Base-by-base conservation (phyloP, 2,797 vertebrate species). In the Muscicapa comitata region DNA sequence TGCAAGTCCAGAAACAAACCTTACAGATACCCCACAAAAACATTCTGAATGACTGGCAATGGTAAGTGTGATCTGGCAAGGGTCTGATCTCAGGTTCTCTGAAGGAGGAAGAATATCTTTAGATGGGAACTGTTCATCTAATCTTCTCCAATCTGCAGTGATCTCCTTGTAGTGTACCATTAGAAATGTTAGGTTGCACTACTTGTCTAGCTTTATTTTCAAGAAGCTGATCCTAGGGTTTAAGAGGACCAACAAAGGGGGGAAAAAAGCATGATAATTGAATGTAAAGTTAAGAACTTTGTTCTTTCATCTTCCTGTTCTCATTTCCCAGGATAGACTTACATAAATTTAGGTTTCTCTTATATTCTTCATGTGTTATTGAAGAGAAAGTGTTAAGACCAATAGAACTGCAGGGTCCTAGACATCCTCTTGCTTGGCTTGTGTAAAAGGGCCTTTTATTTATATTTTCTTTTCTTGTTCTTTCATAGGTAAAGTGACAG, bases 401-500 rank as follows among this genome's bases (percentile, higher is more conserved):
- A 62, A 18, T 12, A 72, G 31, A 77, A 42, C 31, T 58, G 20
- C 65, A 78, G 31, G 31, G 10, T 28, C 25, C 29, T 31, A 42
- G 29, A 17, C 9, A 55, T 28, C 28, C 17, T n/a, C 23, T 86
- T 55, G 25, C 23, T 62, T 86, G 88, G n/a, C 43, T 80, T 87
- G 13, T 62, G 17, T 47, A 55, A 71, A 74, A 91, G 8, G 20
- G 68, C 31, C 3, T 58, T 71, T 51, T 42, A 40, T 48, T 55
- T 43, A 62, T 67, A 70, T n/a, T 33, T 14, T 65, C 47, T 68
- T 61, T 9, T 72, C 11, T 51, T 82, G 11, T 87, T 92, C 55
- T 77, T 87, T 76, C 55, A 23, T 93, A 98, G 98, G 86, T 87
- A 97, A 98, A 96, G 96, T 98, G 95, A 98, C 86, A 3, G 17